Evolutionary conservation across 2,113 vertebrate species (phyloP), one percentile per base, ranked within the genome.

Genomic region (Nettapus auritus): DNA sequence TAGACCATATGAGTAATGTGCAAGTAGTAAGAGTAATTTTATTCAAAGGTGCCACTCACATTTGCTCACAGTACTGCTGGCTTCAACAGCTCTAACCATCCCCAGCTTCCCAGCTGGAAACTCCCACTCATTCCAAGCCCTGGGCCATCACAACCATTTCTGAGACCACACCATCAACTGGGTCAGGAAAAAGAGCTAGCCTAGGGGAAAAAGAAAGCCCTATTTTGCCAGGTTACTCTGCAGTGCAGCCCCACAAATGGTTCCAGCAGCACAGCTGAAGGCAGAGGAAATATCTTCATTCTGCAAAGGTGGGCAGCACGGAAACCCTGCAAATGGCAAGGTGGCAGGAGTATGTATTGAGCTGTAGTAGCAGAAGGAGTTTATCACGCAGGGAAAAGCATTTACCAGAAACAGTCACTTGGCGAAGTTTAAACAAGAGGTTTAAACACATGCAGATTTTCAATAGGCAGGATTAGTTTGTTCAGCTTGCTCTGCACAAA

Each of bases 1-100:
- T 0, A 50, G 33, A 12, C 50, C 13, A 6, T 19, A 21, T 0
- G 9, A 74, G 34, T 21, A 69, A 66, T 21, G n/a, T 3, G 7
- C 60, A 83, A 60, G 4, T 8, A 48, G 9, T 3, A 19, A 59
- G 42, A 69, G 68, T 31, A 67, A 56, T 2, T 6, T 25, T 13
- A 46, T 52, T 31, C 44, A 74, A 57, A 75, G 42, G 12, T 11
- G 44, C 2, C 18, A 23, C 31, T 67, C 34, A 18, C 23, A 23
- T 62, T 12, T 66, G 44, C 68, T 56, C 38, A 31, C 23, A 36
- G 38, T 5, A 36, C 59, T 7, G 2, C 50, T 31, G 28, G 6
- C 53, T 71, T 73, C 14, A 44, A 67, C 31, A 62, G 46, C 50
- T 89, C 73, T 69, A 26, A 91, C 38, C 81, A 89, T 20, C 22